phyloP scores from a whole-genome alignment of 1,140 invertebrate genomes.

The Forficula auricularia region DNA sequence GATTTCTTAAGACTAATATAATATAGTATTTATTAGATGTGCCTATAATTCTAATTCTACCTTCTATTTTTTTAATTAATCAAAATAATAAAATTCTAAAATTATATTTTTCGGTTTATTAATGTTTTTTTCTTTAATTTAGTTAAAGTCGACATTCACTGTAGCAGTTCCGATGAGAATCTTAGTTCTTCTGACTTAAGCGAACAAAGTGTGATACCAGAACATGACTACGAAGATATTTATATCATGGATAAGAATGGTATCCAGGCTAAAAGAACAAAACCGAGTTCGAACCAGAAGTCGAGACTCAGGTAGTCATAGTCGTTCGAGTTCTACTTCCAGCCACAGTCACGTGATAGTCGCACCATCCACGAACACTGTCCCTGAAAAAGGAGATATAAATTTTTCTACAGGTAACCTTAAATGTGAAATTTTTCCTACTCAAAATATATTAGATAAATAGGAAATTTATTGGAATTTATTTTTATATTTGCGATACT shows the following conservation, averaged over 20 bases:
- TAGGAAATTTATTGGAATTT: too few relatives aligned
- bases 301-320: conserved; percentile 47
- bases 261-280: conserved; percentile 8
- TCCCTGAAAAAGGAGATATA: too few relatives aligned
- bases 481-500: too few relatives aligned
- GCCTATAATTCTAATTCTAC: too few relatives aligned
- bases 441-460: too few relatives aligned
- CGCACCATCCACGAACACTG: conserved; percentile 3
- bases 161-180: conserved; percentile 39
- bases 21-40: too few relatives aligned
- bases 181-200: conserved; percentile 34
- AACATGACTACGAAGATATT: conserved; percentile 59
- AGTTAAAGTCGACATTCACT: conserved; percentile 48
- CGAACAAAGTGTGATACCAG: conserved; percentile 28
- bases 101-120: too few relatives aligned
- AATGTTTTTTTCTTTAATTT: conserved; percentile 13
- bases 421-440: too few relatives aligned
- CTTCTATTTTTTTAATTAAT: too few relatives aligned
- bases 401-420: too few relatives aligned
- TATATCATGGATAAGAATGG: conserved; percentile 43
- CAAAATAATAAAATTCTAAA: too few relatives aligned
- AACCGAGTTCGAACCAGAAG: conserved; percentile 30
- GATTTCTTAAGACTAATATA: too few relatives aligned
- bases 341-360: conserved; percentile 26
- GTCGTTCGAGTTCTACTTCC: conserved; percentile 38